Evolutionary conservation across 2,113 vertebrate genomes (phyloP).

Genomic region (Illadopsis cleaveri): DNA sequence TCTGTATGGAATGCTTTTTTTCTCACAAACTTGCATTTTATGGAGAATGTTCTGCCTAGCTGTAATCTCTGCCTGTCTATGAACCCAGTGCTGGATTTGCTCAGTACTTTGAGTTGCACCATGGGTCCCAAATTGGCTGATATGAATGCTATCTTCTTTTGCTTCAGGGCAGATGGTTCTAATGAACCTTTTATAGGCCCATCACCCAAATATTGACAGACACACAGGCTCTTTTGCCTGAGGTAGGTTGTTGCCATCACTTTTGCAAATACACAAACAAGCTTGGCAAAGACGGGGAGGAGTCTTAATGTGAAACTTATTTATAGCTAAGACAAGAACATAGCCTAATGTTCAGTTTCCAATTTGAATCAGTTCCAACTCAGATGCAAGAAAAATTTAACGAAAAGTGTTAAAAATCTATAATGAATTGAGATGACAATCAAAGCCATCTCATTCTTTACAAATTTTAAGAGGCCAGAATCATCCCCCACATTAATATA

Average conservation of each 20-base stretch:
- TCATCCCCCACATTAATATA: neutral
- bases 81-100: slow-evolving; percentile 1
- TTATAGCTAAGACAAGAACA: neutral
- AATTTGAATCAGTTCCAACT: neutral
- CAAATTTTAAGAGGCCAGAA: neutral
- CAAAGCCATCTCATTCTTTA: neutral
- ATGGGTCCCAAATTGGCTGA: neutral
- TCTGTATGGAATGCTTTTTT: neutral
- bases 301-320: neutral
- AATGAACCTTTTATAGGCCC: slow-evolving; percentile 22
- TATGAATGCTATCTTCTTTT: neutral
- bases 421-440: neutral
- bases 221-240: slow-evolving; percentile 10
- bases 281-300: neutral
- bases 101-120: neutral
- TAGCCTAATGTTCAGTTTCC: neutral
- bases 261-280: slow-evolving; percentile 23
- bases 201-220: slow-evolving; percentile 21
- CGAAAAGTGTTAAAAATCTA: neutral
- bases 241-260: neutral
- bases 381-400: neutral
- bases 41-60: neutral
- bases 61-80: neutral
- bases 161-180: slow-evolving; percentile 6
- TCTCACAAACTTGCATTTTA: neutral